These are phyloP conservation scores for Agraylea sexmaculata DNA, from an alignment of 1,140 invertebrate species.

Conservation along the genomic window DNA sequence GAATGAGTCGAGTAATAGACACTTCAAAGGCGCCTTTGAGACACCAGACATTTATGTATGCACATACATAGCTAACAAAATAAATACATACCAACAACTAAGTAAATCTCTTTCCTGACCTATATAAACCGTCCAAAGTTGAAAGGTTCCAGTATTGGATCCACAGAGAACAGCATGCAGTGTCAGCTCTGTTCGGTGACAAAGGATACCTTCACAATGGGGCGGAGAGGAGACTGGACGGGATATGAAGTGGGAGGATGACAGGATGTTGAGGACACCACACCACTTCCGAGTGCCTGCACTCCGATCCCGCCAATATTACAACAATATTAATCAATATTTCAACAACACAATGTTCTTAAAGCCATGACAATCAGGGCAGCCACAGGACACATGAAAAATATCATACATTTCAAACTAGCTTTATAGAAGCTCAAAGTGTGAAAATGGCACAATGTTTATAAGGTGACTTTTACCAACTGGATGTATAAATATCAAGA, in stretches of 20 bases:
- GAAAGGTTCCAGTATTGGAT: conserved; percentile 4
- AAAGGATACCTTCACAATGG: too few species aligned
- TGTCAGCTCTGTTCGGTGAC: too few species aligned
- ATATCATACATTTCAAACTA: neutral
- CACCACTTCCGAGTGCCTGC: conserved; percentile 8
- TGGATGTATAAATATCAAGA: neutral
- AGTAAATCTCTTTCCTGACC: too few species aligned
- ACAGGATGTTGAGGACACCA: too few species aligned
- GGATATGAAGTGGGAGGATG: too few species aligned
- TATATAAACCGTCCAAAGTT: neutral
- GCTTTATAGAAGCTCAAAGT: conserved; percentile 1
- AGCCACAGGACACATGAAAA: neutral
- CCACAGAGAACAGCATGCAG: conserved; percentile 16
- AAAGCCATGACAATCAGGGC: neutral
- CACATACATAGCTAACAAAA: too few species aligned
- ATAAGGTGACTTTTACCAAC: neutral
- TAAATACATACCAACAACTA: too few species aligned
- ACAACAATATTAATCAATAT: conserved; percentile 23
- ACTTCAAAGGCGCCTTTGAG: too few species aligned
- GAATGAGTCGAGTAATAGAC: too few species aligned
- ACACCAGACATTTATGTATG: too few species aligned
- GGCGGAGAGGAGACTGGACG: too few species aligned
- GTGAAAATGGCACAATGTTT: neutral
- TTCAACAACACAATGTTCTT: conserved; percentile 21
- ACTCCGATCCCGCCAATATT: conserved; percentile 15